Evolutionary conservation across 2,113 vertebrate genomes (phyloP).

Genomic region (Ochotona princeps): DNA sequence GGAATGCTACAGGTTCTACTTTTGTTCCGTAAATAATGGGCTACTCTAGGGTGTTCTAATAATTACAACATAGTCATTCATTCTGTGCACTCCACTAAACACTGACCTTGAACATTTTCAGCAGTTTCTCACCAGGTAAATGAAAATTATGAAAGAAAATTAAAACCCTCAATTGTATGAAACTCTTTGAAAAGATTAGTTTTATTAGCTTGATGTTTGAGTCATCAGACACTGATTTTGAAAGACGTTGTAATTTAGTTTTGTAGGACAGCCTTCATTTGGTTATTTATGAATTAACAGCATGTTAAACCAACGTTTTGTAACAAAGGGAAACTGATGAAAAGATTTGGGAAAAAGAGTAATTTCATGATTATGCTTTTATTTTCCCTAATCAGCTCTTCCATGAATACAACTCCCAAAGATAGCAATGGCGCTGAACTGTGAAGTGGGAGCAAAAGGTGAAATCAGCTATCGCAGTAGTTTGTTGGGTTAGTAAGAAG

Average conservation of each 20-base stretch:
- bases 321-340: constrained; percentile 42
- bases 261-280: constrained; percentile 33
- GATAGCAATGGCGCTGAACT: constrained; percentile 23
- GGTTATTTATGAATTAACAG: constrained; percentile 39
- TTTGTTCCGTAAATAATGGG: constrained; percentile 75
- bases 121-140: constrained; percentile 68
- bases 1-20: constrained; percentile 41
- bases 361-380: constrained; percentile 68
- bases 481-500: constrained; percentile 61
- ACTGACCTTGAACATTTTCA: constrained; percentile 67
- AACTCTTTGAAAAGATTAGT: constrained; percentile 69
- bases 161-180: constrained; percentile 71
- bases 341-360: constrained; percentile 19
- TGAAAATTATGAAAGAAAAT: constrained; percentile 75
- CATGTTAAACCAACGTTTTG: not conserved
- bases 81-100: constrained; percentile 19
- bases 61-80: constrained; percentile 69
- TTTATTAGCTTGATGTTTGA: constrained; percentile 73
- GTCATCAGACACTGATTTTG: constrained; percentile 67
- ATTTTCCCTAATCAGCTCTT: constrained; percentile 57
- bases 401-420: constrained; percentile 50
- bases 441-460: constrained; percentile 52
- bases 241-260: constrained; percentile 48
- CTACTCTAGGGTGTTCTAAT: constrained; percentile 35
- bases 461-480: constrained; percentile 52